Base-by-base conservation (phyloP, 2,113 vertebrate genomes). In the Lipophrys pholis region DNA sequence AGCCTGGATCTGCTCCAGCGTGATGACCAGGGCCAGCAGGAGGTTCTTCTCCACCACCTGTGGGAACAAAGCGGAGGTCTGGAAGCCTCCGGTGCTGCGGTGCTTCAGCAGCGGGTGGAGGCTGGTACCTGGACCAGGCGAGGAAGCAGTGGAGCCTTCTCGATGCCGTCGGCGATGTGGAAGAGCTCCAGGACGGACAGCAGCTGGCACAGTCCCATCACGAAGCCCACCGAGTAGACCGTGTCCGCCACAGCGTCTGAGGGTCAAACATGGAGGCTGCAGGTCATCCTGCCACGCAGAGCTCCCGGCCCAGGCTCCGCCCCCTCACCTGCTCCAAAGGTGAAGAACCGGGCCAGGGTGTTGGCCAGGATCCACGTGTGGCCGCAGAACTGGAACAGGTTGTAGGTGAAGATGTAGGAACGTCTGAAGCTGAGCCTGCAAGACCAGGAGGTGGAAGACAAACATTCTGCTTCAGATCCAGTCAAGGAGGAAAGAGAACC, bases 341-440 rank as follows among this genome's bases (percentile, higher is more conserved):
- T 96, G 74, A 99, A 84, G 81, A 97, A 95, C 81, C 97, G 93
- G 88, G 94, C 95, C 16, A 94, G 93, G 93, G 95, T 97, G 61
- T 99, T 99, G 1, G 96, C 91, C 89, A 97, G 94, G 82, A 98
- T 96, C 97, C 97, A 99, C 1, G 97, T 97, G 89, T 98, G 96
- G 58, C 96, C 97, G 21, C 96, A 98, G 92, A 99, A 99, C 84
- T 99, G 97, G 49, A 97, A 82, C 82, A 99, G 91, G 82, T 99
- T 96, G 72, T 99, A 99, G 5, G 88, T 73, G 81, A 97, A 95
- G 21, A 96, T 93, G 79, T 98, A 99, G 9, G 11, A 69, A 0
- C 80, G 84, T 35, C 93, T 92, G 90, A 96, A 93, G 54, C 79
- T 93, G 16, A 90, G 79, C 85, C 96, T 97, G 87, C 1, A 78